Evolutionary conservation across 2,888 invertebrate genomes (phyloP).

Genomic region (Andrena bucephala): DNA sequence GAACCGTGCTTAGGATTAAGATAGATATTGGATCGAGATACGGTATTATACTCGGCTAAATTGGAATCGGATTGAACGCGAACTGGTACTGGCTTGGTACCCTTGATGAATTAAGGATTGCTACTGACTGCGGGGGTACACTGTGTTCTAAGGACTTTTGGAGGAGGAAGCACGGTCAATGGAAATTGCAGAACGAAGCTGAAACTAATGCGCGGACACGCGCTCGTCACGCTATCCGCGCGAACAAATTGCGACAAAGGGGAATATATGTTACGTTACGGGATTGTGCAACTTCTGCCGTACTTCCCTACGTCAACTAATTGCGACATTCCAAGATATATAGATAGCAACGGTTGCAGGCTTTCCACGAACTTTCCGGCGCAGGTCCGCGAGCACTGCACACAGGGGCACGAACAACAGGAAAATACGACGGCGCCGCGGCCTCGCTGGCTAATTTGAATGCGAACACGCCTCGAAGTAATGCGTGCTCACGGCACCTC

Average conservation of each 20-base stretch:
- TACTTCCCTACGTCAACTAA: conserved; percentile 67
- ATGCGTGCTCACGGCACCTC: conserved; percentile 10
- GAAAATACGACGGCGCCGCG: conserved; percentile 25
- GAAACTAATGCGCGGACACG: conserved; percentile 34
- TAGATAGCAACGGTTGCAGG: conserved; percentile 38
- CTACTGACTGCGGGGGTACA: neutral
- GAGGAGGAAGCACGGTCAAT: neutral
- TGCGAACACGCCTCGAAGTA: conserved; percentile 36
- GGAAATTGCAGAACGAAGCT: neutral
- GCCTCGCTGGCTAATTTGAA: conserved; percentile 41
- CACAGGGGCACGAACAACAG: conserved; percentile 12
- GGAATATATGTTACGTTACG: conserved; percentile 54
- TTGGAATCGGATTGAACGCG: neutral
- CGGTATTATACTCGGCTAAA: neutral
- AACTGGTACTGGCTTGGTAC: neutral
- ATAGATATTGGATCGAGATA: neutral
- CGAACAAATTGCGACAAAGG: conserved; percentile 63
- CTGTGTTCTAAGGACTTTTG: no score
- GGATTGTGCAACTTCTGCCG: conserved; percentile 64
- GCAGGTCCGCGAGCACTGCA: neutral
- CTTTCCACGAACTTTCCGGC: conserved; percentile 54
- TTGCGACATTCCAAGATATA: conserved; percentile 63
- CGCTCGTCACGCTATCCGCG: conserved; percentile 45
- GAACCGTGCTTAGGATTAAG: neutral
- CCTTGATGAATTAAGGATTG: neutral